Conservation (phyloP, 2,797 vertebrate genomes). For the Nasua narica region DNA sequence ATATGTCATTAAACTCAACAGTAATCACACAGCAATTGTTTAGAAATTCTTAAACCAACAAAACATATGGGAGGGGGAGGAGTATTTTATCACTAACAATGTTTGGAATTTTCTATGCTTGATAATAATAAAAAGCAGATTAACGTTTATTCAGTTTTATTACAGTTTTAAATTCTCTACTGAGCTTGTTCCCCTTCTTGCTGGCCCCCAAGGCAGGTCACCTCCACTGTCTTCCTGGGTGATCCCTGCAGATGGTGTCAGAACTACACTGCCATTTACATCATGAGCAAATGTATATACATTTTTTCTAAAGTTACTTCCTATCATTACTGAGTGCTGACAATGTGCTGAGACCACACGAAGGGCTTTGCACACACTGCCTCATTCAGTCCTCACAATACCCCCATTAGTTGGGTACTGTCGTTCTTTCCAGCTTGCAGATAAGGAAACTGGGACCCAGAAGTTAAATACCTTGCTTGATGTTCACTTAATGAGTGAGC, state of each 20-base stretch:
- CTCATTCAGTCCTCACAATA: background rate
- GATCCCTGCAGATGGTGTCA: background rate
- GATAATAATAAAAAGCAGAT: constrained; percentile 24
- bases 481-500: background rate
- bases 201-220: background rate
- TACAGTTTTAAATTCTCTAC: background rate
- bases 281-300: background rate
- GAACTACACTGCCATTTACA: background rate
- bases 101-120: constrained; percentile 21
- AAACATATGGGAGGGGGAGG: background rate
- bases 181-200: background rate
- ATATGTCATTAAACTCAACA: background rate
- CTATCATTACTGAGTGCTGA: background rate
- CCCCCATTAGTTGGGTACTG: background rate
- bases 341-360: background rate
- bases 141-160: background rate
- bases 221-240: background rate
- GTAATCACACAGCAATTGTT: background rate
- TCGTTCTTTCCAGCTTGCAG: background rate
- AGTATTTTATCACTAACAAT: constrained; percentile 10
- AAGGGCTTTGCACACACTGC: background rate
- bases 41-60: constrained; percentile 13
- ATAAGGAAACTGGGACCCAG: background rate
- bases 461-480: background rate
- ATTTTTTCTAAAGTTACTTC: background rate